Percentiles rank a stretch among this genome's conserved stretches.
Conservation (phyloP, 1,140 invertebrate species). For the Achatina immaculata region DNA sequence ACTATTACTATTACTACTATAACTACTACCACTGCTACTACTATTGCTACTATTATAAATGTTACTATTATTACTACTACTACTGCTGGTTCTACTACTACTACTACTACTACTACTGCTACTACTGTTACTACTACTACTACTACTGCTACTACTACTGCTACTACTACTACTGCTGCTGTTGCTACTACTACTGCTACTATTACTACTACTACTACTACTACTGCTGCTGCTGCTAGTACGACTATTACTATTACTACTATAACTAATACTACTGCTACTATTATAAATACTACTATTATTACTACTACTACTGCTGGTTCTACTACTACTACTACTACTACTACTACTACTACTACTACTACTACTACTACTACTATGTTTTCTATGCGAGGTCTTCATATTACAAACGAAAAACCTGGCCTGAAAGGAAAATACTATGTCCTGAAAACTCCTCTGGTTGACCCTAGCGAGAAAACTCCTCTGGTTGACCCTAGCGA, state of each 20-base stretch:
- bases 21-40: too few relatives aligned
- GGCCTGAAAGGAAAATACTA: too few relatives aligned
- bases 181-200: background rate
- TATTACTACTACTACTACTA: slow-evolving; percentile 1
- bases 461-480: too few relatives aligned
- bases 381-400: too few relatives aligned
- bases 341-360: slow-evolving; percentile 9
- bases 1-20: too few relatives aligned
- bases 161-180: background rate
- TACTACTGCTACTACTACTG: background rate
- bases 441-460: too few relatives aligned
- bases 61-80: too few relatives aligned
- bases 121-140: background rate
- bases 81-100: too few relatives aligned
- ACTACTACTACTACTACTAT: slow-evolving; percentile 6
- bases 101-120: background rate
- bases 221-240: background rate
- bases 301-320: background rate
- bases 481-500: too few relatives aligned
- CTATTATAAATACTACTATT: background rate
- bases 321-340: background rate
- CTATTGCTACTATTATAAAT: too few relatives aligned
- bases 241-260: background rate
- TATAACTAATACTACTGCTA: background rate
- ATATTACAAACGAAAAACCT: too few relatives aligned